Evolutionary conservation across 2,888 invertebrate species (phyloP).

Genomic region (Eupithecia vulgata): DNA sequence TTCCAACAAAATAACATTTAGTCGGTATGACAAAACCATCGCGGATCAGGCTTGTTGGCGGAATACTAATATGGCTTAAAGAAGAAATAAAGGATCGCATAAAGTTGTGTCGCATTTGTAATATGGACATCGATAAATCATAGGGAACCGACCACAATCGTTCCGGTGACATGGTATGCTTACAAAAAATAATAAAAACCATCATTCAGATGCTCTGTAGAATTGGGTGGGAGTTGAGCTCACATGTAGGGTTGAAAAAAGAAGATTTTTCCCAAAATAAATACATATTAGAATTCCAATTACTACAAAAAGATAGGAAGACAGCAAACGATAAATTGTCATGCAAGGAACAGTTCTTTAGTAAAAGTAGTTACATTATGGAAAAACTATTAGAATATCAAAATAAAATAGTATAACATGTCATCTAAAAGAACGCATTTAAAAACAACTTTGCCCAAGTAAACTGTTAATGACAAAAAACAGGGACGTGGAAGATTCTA

Average conservation of each 20-base stretch:
- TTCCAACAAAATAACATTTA: constrained; percentile 83
- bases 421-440: neutral
- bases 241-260: constrained; percentile 61
- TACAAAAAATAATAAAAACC: constrained; percentile 81
- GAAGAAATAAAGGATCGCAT: constrained; percentile 83
- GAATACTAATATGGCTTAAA: constrained; percentile 83
- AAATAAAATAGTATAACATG: neutral
- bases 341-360: neutral
- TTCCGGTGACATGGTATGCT: constrained; percentile 82
- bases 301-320: neutral
- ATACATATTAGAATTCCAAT: neutral
- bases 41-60: constrained; percentile 78
- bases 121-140: constrained; percentile 83
- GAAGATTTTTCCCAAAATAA: constrained; percentile 1
- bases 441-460: neutral
- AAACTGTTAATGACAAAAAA: neutral
- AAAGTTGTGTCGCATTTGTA: constrained; percentile 83
- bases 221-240: constrained; percentile 78
- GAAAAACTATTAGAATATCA: neutral
- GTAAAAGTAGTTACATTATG: no score
- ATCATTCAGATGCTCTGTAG: constrained; percentile 79
- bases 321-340: neutral
- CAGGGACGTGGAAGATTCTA: neutral
- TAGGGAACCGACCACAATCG: constrained; percentile 82
- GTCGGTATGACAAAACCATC: constrained; percentile 83